Evolutionary conservation across 64 coral and sea anemone genomes (phyloP), one percentile per base, ranked within the genome.

Genomic region (Pocillopora damicornis): DNA sequence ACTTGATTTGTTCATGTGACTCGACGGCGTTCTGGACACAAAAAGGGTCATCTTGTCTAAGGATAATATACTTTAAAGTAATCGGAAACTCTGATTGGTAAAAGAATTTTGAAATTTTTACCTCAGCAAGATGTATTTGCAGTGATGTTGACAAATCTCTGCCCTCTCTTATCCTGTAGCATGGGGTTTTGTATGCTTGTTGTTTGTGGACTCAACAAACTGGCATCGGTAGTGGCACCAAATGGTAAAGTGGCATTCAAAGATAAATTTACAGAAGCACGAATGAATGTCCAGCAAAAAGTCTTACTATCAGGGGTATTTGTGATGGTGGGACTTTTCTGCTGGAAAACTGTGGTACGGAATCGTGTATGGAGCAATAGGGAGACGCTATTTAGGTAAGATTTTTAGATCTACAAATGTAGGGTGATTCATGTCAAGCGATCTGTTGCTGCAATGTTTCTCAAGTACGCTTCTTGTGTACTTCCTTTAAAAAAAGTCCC

Each of bases 121-220:
- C 2, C 42, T 51, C 3, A 51, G 42, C 42, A 51, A 51, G 42
- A 51, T 51, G 42, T 51, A 51, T 51, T 61, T 59, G 15, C 13
- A n/a, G 45, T 35, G 51, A 60, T 11, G 4, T 84, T 22, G 10
- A 13, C 12, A 69, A 11, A 61, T 16, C 14, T 15, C 56, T 42
- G 57, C 38, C 38, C 8, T 68, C 14, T 37, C 63, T 63, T 58
- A 79, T 83, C 71, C 59, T 89, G 5, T 75, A 97, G 94, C 65
- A 90, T 97, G 83, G 94, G 94, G 6, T 97, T 97, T 76, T 97
- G 94, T 87, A 62, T 90, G 1, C 91, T 97, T 57, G 78, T 97
- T 78, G 59, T 81, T 22, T 61, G 86, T 30, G 94, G 94, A 18
- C 66, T 90, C 74, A 90, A 97, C 63, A 97, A 87, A 74, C 61